phyloP scores from a whole-genome alignment of 2,888 invertebrate genomes.

The Campaea margaritaria region DNA sequence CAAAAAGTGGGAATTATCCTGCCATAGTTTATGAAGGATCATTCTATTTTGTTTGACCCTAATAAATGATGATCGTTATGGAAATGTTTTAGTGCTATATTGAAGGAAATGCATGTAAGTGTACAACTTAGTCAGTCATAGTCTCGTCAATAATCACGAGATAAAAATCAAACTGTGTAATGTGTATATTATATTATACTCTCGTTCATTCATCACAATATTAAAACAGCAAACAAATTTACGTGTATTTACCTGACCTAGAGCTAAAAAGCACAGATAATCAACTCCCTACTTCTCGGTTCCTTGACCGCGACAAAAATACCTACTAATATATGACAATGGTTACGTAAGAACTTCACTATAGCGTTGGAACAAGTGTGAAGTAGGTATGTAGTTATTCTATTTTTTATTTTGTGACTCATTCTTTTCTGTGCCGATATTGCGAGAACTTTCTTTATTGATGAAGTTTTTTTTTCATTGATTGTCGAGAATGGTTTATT shows the following conservation, averaged over 20 bases:
- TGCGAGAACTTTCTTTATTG: conserved; percentile 39
- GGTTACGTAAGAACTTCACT: conserved; percentile 37
- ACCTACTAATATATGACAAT: conserved; percentile 45
- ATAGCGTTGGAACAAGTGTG: conserved; percentile 22
- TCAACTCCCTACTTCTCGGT: conserved; percentile 46
- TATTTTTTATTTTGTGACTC: conserved; percentile 28
- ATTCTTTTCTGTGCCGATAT: conserved; percentile 14
- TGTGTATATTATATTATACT: neutral
- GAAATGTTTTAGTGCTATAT: too few relatives aligned
- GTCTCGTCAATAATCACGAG: neutral
- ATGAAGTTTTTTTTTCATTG: conserved; percentile 19
- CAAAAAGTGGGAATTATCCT: neutral
- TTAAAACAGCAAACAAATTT: neutral
- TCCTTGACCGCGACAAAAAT: conserved; percentile 67
- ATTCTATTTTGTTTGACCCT: too few relatives aligned
- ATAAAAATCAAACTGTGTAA: neutral
- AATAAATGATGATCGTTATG: too few relatives aligned
- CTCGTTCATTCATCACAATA: too few relatives aligned
- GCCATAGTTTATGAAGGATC: neutral
- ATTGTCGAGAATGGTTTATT: neutral
- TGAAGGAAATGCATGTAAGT: conserved; percentile 36
- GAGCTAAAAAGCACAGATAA: conserved; percentile 49
- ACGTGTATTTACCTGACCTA: conserved; percentile 52
- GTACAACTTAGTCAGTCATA: too few relatives aligned
- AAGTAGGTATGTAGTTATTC: conserved; percentile 3